These are phyloP conservation scores for Liodrosophila aerea DNA, from an alignment of 2,888 invertebrate genomes.

Conservation along the genomic window DNA sequence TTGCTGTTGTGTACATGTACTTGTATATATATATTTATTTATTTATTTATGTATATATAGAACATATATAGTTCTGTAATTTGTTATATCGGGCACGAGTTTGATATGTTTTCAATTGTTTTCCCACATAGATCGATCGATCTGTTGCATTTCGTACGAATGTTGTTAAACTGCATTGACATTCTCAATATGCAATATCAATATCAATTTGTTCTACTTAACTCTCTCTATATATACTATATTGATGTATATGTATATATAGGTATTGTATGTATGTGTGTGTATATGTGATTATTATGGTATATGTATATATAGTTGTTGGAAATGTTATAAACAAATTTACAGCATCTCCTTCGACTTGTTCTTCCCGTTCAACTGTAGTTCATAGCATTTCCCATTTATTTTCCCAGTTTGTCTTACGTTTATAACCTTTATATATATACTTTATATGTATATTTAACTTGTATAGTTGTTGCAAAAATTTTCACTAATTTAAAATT, in stretches of 20 bases:
- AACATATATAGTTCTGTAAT: slow-evolving; percentile 54
- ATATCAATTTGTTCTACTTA: slow-evolving; percentile 63
- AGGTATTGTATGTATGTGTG: slow-evolving; percentile 29
- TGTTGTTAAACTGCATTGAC: slow-evolving; percentile 45
- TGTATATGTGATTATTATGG: slow-evolving; percentile 28
- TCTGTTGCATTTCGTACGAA: slow-evolving; percentile 17
- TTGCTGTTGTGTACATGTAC: slow-evolving; percentile 46
- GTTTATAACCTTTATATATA: slow-evolving; percentile 41
- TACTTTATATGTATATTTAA: slow-evolving; percentile 24
- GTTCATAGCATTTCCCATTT: slow-evolving; percentile 8
- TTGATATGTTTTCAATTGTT: slow-evolving; percentile 83
- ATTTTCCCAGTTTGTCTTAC: slow-evolving; percentile 18
- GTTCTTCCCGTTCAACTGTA: slow-evolving; percentile 10
- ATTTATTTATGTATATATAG: slow-evolving; percentile 46
- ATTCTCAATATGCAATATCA: slow-evolving; percentile 73
- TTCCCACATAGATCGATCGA: slow-evolving; percentile 16
- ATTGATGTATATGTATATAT: slow-evolving; percentile 35
- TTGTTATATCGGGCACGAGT: slow-evolving; percentile 81
- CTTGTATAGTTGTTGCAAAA: slow-evolving; percentile 70
- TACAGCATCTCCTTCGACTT: slow-evolving; percentile 46
- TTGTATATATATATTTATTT: slow-evolving; percentile 55
- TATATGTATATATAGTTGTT: slow-evolving; percentile 45
- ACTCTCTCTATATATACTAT: slow-evolving; percentile 32
- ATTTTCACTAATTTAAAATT: slow-evolving; percentile 82
- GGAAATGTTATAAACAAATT: slow-evolving; percentile 57